Percentiles rank a stretch among this genome's conserved stretches.
These are phyloP conservation scores for Choloepus didactylus DNA, from an alignment of 2,797 vertebrate genomes.

Conservation along the genomic window DNA sequence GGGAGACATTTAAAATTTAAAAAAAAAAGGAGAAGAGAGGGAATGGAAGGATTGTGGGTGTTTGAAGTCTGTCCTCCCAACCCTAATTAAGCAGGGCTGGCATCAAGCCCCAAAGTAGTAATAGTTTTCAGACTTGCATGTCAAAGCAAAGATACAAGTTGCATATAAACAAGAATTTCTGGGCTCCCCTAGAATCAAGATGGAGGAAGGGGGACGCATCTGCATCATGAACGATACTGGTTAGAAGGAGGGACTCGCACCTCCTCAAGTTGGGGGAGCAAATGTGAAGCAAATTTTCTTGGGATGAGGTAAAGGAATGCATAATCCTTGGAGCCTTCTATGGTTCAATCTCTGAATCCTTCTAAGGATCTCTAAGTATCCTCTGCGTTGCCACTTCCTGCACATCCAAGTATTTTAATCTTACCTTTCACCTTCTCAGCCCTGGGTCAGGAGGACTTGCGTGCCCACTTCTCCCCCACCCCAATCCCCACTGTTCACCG, in stretches of 20 bases:
- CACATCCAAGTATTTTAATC: background rate
- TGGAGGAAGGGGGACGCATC: background rate
- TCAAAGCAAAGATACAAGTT: background rate
- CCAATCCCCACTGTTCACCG: too few species aligned
- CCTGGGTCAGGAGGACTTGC: background rate
- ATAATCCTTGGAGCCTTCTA: background rate
- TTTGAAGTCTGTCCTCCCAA: background rate
- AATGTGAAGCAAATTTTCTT: background rate
- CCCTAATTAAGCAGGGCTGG: background rate
- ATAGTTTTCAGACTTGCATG: background rate
- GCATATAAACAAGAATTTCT: background rate
- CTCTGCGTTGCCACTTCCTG: background rate
- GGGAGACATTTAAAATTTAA: background rate
- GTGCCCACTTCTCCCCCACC: background rate
- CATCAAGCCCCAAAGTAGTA: too few species aligned
- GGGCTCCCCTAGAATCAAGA: background rate
- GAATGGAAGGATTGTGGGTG: too few species aligned
- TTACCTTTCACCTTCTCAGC: background rate
- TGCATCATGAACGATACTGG: rapidly evolving
- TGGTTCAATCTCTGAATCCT: background rate
- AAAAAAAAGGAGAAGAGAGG: background rate
- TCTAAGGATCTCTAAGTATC: background rate
- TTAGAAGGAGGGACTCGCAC: background rate
- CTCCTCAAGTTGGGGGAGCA: background rate
- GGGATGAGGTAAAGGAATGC: background rate